These are phyloP conservation scores for Augochlora pura DNA, from an alignment of 1,140 invertebrate species.

Conservation along the genomic window DNA sequence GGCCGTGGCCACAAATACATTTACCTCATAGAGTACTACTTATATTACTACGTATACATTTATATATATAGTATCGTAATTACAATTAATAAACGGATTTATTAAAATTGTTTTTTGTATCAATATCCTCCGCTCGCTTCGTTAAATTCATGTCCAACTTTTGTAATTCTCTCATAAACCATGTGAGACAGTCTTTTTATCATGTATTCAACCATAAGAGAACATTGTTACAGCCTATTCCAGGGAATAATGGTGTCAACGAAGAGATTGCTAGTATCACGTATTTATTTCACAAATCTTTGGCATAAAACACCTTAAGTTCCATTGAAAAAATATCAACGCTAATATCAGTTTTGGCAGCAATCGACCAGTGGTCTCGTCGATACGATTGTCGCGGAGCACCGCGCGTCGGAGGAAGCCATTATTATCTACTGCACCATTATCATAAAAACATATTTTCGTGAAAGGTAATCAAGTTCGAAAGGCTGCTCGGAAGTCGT, in stretches of 20 bases:
- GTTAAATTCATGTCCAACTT: neutral
- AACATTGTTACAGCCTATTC: neutral
- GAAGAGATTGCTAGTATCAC: constrained; percentile 40
- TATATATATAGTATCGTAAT: constrained; percentile 25
- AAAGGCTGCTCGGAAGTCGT: constrained; percentile 35
- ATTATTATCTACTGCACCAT: constrained; percentile 22
- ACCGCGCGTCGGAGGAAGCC: constrained; percentile 32
- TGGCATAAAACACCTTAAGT: constrained; percentile 48
- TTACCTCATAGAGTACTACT: constrained; percentile 30
- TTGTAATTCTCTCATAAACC: neutral
- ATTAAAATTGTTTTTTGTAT: neutral
- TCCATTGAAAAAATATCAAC: constrained; percentile 48
- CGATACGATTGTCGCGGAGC: constrained; percentile 4
- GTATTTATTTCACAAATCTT: constrained; percentile 60
- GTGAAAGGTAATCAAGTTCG: constrained; percentile 35
- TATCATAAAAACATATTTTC: neutral
- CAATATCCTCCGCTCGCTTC: neutral
- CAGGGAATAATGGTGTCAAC: neutral
- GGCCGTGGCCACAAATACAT: neutral
- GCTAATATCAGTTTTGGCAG: constrained; percentile 37
- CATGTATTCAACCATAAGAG: neutral
- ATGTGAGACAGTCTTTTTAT: neutral
- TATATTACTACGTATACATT: constrained; percentile 19
- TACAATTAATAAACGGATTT: constrained; percentile 38
- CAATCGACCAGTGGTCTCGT: constrained; percentile 12